Evolutionary conservation across 2,113 vertebrate species (phyloP).

Genomic region (Casuarius casuarius): DNA sequence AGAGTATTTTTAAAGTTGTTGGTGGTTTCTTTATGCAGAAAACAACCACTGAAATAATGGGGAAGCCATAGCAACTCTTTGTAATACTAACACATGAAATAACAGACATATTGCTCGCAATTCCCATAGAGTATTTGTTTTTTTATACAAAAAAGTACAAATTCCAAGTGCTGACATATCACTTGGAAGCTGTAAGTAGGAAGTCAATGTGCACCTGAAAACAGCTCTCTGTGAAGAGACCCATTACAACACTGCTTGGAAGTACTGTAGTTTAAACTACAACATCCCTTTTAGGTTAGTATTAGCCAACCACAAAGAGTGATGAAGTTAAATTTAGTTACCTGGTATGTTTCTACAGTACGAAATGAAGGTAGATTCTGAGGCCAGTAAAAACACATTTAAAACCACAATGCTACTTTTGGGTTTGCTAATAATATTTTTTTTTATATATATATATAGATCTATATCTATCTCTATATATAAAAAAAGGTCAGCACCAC

Average conservation of each 20-base stretch:
- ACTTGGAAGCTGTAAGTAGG: slow-evolving; percentile 79
- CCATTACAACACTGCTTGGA: slow-evolving; percentile 77
- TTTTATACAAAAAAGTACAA: slow-evolving; percentile 79
- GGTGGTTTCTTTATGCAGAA: slow-evolving; percentile 73
- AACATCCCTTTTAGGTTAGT: slow-evolving; percentile 59
- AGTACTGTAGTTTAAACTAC: slow-evolving; percentile 70
- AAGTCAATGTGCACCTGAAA: slow-evolving; percentile 83
- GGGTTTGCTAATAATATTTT: slow-evolving; percentile 67
- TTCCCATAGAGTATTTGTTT: slow-evolving; percentile 74
- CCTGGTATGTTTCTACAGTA: slow-evolving; percentile 84
- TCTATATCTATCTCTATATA: slow-evolving; percentile 59
- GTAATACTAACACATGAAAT: slow-evolving; percentile 75
- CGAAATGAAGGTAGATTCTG: slow-evolving; percentile 84
- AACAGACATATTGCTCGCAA: slow-evolving; percentile 82
- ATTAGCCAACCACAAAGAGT: slow-evolving; percentile 45
- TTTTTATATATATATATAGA: slow-evolving; percentile 1
- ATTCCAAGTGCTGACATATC: slow-evolving; percentile 79
- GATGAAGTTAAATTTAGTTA: slow-evolving; percentile 70
- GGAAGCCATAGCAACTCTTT: slow-evolving; percentile 69
- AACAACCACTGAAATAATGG: slow-evolving; percentile 67
- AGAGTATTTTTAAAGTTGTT: slow-evolving; percentile 65
- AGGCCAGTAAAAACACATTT: slow-evolving; percentile 80
- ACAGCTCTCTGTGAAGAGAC: slow-evolving; percentile 72
- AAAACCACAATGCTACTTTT: slow-evolving; percentile 81
- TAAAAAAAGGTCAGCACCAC: slow-evolving; percentile 83